phyloP scores from a whole-genome alignment of 2,113 vertebrate genomes.

The Gallinago jamesoni region DNA sequence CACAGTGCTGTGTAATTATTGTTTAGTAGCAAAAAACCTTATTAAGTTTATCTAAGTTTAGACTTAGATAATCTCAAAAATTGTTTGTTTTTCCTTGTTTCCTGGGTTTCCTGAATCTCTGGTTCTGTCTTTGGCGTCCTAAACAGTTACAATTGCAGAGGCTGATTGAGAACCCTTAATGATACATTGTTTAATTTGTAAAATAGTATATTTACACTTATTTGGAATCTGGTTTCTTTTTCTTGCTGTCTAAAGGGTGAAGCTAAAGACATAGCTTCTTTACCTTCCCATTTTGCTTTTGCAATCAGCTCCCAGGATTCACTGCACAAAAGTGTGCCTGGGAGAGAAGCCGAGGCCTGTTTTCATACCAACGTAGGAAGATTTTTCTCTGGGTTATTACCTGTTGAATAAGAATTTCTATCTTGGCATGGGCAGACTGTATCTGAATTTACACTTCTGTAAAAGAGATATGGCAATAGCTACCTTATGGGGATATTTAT shows the following conservation, averaged over 20 bases:
- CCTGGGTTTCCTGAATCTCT: neutral
- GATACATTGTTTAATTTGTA: neutral
- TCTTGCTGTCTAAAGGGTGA: neutral
- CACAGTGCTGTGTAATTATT: neutral
- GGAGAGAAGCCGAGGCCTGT: neutral
- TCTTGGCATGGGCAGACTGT: neutral
- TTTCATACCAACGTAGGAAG: neutral
- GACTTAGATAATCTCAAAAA: neutral
- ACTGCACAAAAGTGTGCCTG: neutral
- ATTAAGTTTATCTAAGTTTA: neutral
- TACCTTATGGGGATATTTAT: neutral
- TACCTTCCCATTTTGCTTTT: neutral
- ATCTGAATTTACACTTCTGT: neutral
- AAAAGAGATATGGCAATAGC: neutral
- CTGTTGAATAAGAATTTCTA: neutral
- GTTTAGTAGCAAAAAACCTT: neutral
- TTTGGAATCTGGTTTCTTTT: neutral
- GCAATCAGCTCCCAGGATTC: neutral
- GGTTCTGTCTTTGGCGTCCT: neutral
- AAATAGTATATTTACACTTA: neutral
- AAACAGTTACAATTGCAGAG: neutral
- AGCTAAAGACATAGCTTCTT: neutral
- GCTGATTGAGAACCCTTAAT: neutral
- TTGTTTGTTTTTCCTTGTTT: neutral
- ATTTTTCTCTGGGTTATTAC: neutral